Percentiles rank a stretch among this genome's conserved stretches.
These are phyloP conservation scores for Cordilura impudica DNA, from an alignment of 2,888 invertebrate species.

Conservation along the genomic window DNA sequence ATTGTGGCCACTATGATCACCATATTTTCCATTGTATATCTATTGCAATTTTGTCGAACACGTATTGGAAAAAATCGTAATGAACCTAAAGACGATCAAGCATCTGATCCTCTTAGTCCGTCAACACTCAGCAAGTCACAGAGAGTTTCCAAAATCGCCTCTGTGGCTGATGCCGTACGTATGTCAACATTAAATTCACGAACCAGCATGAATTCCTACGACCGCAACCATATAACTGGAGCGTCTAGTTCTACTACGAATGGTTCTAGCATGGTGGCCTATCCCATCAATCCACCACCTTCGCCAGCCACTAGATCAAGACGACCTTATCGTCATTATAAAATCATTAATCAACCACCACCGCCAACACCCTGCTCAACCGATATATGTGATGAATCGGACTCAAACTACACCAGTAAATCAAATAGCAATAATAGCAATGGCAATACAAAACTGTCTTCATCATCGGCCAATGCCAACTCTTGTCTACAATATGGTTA, in stretches of 20 bases:
- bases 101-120: slow-evolving; percentile 83
- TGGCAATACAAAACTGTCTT: slow-evolving; percentile 73
- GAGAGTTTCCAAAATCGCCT: slow-evolving; percentile 77
- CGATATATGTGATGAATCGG: slow-evolving; percentile 94
- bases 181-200: slow-evolving; percentile 83
- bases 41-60: slow-evolving; percentile 80
- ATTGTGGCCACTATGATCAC: slow-evolving; percentile 80
- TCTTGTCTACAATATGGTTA: slow-evolving; percentile 80
- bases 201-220: slow-evolving; percentile 83
- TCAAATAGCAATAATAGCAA: slow-evolving; percentile 77
- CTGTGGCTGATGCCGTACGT: slow-evolving; percentile 80
- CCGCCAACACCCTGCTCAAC: slow-evolving; percentile 97
- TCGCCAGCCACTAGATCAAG: slow-evolving; percentile 90
- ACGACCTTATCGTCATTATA: slow-evolving; percentile 87
- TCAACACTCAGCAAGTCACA: slow-evolving; percentile 75
- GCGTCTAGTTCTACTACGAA: slow-evolving; percentile 78
- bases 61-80: slow-evolving; percentile 79
- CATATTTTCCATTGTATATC: slow-evolving; percentile 79
- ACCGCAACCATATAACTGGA: slow-evolving; percentile 85
- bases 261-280: slow-evolving; percentile 79
- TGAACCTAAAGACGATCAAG: slow-evolving; percentile 82
- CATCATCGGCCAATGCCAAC: slow-evolving; percentile 75
- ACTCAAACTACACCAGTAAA: slow-evolving; percentile 83
- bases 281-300: slow-evolving; percentile 94
- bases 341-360: slow-evolving; percentile 89